Conservation (phyloP, 2,797 vertebrate genomes). For the Sylvia borin region DNA sequence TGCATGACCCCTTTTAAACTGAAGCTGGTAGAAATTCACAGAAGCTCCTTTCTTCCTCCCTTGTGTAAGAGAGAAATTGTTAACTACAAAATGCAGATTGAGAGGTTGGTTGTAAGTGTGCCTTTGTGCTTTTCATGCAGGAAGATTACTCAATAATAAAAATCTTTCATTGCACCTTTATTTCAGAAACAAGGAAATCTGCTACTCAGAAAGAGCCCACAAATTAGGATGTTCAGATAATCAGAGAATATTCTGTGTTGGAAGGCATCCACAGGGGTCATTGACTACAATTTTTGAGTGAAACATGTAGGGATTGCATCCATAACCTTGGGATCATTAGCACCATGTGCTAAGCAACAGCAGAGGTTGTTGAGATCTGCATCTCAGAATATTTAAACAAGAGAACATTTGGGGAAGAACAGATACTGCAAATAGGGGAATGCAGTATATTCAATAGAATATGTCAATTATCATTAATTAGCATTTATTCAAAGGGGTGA, state of each 20-base stretch:
- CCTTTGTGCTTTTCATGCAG: background rate
- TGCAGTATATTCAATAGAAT: background rate
- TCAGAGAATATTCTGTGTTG: background rate
- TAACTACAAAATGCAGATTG: constrained; percentile 22
- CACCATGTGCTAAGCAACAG: background rate
- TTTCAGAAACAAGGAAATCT: background rate
- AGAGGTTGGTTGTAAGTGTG: background rate
- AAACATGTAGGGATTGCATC: background rate
- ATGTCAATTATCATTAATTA: background rate
- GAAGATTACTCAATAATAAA: background rate
- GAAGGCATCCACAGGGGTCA: background rate
- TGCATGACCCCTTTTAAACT: constrained; percentile 1
- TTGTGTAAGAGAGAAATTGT: background rate
- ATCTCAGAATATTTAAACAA: background rate
- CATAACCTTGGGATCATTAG: background rate
- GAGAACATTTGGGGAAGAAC: background rate
- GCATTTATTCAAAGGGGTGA: accelerated
- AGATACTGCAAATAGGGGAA: background rate
- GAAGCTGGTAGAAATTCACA: background rate
- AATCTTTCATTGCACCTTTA: background rate
- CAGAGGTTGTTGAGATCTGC: background rate
- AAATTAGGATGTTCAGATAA: background rate
- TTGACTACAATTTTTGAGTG: background rate
- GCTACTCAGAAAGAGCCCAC: background rate
- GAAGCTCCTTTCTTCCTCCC: background rate